phyloP scores from a whole-genome alignment of 37 sponge, comb jelly and placozoan genomes.

The Theonella swinhoei region DNA sequence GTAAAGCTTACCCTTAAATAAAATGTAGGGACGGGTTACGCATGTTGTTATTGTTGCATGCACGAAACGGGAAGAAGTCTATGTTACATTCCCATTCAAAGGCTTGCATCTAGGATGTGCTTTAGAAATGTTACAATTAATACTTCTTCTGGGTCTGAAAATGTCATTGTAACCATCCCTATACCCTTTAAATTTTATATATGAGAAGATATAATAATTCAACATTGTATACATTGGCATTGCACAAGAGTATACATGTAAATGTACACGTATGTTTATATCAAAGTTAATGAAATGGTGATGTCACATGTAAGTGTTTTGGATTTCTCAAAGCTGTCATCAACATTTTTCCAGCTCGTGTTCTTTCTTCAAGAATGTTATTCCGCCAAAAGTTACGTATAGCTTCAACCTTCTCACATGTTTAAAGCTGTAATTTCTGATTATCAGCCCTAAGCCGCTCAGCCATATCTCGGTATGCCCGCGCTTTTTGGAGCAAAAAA shows the following conservation, averaged over 20 bases:
- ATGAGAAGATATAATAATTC: too few species aligned
- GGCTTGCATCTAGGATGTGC: too few species aligned
- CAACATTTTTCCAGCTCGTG: neutral
- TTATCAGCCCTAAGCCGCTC: neutral
- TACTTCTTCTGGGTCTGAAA: constrained; percentile 12
- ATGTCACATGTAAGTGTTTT: too few species aligned
- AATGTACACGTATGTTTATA: neutral
- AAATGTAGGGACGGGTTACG: too few species aligned
- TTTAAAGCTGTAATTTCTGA: neutral
- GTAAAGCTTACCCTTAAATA: too few species aligned
- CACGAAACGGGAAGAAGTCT: too few species aligned
- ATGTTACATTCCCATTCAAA: too few species aligned
- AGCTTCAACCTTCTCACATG: neutral
- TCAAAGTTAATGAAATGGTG: neutral
- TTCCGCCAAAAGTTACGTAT: neutral
- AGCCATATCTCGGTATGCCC: neutral
- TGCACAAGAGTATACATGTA: too few species aligned
- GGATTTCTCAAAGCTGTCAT: neutral
- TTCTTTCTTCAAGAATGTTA: neutral
- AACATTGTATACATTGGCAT: too few species aligned
- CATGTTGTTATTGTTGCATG: too few species aligned
- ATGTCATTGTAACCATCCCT: constrained; percentile 42
- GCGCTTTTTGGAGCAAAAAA: neutral
- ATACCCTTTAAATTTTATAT: constrained; percentile 19
- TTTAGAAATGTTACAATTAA: constrained; percentile 14